Conservation (phyloP, 2,888 invertebrate species). For the Drosophila gaucha region DNA sequence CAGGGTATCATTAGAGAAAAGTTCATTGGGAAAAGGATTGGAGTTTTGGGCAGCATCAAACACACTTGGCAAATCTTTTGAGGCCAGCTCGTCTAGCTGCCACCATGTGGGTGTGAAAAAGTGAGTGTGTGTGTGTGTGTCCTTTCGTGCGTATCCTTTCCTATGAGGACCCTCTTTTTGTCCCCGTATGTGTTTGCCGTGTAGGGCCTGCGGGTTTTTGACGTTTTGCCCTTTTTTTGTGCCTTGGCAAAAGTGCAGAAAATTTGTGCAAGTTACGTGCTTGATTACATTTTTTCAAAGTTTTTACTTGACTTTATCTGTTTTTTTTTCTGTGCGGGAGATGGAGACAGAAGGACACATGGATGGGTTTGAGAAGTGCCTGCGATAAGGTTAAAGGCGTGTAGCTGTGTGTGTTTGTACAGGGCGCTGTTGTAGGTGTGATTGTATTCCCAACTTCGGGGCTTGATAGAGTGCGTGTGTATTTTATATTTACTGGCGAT, state of each 20-base stretch:
- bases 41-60: constrained; percentile 52
- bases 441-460: background rate
- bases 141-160: constrained; percentile 46
- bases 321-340: constrained; percentile 15
- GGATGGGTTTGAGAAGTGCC: constrained; percentile 48
- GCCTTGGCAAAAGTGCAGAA: constrained; percentile 74
- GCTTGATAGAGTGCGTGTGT: background rate
- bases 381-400: constrained; percentile 57
- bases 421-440: background rate
- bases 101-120: constrained; percentile 12
- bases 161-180: constrained; percentile 10
- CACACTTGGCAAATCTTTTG: constrained; percentile 64
- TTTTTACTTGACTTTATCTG: constrained; percentile 45
- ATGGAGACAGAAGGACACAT: constrained; percentile 13
- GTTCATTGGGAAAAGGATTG: constrained; percentile 69
- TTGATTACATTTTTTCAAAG: constrained; percentile 75
- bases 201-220: constrained; percentile 56
- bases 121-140: constrained; percentile 16
- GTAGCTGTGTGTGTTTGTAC: background rate
- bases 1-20: constrained; percentile 27
- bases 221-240: constrained; percentile 45
- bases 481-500: constrained; percentile 43
- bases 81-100: constrained; percentile 52
- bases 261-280: constrained; percentile 79
- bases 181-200: constrained; percentile 29